Evolutionary conservation across 2,888 invertebrate genomes (phyloP), one percentile per base, ranked within the genome.

Genomic region (Caenorhabditis sinica): DNA sequence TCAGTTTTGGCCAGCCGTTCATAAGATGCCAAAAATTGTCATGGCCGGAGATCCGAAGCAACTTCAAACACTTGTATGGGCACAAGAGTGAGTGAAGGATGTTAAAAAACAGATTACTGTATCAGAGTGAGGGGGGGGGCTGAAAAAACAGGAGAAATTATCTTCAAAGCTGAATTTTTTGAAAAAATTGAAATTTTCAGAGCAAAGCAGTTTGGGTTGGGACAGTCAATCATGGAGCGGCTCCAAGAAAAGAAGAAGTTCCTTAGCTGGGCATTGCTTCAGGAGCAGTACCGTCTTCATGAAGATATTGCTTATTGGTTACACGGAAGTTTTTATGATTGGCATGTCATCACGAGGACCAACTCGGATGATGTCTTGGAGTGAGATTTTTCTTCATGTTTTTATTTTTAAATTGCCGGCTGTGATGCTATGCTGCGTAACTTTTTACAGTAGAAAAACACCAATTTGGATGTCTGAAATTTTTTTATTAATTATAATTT

Each of bases 21-120:
- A 2, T 1, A 20, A 53, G 17, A 68, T 68, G 68, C 17, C n/a
- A 15, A 17, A 49, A 20, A n/a, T 53, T 23, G 53, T 68, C 6
- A 30, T 68, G 68, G 68, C 68, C 1, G 68, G 68, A 4, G 68
- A 68, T 20, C 53, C 68, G 33, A 51, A 33, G 20, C 68, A 68
- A 36, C 23, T 68, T 2, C 53, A n/a, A 20, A 53, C 68, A 25
- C 8, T 68, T 20, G 53, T 68, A 2, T 28, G 30, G 28, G 15
- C 66, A 11, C 1, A 25, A 45, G 30, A 49, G 66, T 66, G 9
- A 49, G 66, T 66, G 45, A 45, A 45, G 13, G 45, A 20, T n/a
- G 33, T 63, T 63, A 9, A 25, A n/a, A n/a, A n/a, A n/a, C n/a
- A n/a, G n/a, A n/a, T n/a, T n/a, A n/a, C n/a, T n/a, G n/a, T n/a